These are phyloP conservation scores for Sinocyclocheilus maitianheensis DNA, from an alignment of 2,113 vertebrate species.

Conservation along the genomic window DNA sequence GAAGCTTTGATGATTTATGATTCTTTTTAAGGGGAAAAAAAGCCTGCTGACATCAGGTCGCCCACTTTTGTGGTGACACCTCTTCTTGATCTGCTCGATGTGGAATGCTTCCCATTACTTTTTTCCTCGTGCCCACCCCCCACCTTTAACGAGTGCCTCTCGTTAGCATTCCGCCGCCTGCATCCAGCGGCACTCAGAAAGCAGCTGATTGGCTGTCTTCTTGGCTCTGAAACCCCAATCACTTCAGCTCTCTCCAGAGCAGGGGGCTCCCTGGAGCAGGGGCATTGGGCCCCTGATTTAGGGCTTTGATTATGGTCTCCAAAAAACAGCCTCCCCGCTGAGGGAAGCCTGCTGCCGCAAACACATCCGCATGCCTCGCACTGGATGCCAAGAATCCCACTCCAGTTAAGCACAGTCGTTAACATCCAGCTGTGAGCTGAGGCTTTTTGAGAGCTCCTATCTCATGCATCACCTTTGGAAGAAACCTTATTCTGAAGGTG, in stretches of 20 bases:
- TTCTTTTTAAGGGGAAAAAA: neutral
- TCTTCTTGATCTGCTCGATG: neutral
- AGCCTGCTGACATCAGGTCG: neutral
- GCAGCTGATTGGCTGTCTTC: constrained; percentile 36
- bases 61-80: neutral
- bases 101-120: neutral
- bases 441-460: neutral
- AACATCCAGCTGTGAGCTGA: constrained; percentile 10
- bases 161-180: neutral
- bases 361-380: neutral
- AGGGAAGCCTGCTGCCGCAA: neutral
- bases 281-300: constrained; percentile 42
- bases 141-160: neutral
- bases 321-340: constrained; percentile 35
- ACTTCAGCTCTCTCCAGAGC: constrained; percentile 44
- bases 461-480: neutral
- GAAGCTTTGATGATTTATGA: neutral
- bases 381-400: constrained; percentile 6
- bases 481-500: neutral
- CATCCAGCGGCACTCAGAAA: neutral
- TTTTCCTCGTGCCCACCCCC: neutral
- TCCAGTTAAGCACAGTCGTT: constrained; percentile 27
- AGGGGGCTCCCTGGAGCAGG: constrained; percentile 15
- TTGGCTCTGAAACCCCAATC: constrained; percentile 44
- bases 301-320: constrained; percentile 41